Percentiles rank a stretch among this genome's conserved stretches.
Conservation (phyloP, 2,797 vertebrate species). For the Carcharodon carcharias region DNA sequence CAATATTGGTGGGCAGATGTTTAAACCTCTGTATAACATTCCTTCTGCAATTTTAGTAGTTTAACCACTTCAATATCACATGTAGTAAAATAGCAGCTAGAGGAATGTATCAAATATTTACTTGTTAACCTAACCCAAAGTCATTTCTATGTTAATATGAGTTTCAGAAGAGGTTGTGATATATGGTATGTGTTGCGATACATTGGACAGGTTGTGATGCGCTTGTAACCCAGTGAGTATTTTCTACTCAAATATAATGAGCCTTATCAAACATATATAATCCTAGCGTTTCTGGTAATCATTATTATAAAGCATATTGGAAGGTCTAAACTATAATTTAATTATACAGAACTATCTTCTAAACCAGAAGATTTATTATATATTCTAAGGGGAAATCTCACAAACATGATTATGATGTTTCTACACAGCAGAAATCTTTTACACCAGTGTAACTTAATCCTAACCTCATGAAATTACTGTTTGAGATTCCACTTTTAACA, state of each 20-base stretch:
- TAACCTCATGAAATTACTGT: not conserved
- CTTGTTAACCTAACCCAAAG: not conserved
- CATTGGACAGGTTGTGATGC: not conserved
- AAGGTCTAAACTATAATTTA: not conserved
- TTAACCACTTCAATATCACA: not conserved
- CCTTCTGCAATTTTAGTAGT: not conserved
- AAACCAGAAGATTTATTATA: not conserved
- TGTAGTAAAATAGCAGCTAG: not conserved
- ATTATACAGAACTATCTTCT: not conserved
- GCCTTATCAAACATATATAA: not conserved
- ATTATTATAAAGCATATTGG: not conserved
- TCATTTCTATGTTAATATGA: not conserved
- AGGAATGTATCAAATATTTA: not conserved
- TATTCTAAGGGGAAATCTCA: not conserved
- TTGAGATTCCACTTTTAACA: not conserved
- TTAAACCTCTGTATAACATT: not conserved
- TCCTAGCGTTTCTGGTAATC: not conserved
- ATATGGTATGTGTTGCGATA: not conserved
- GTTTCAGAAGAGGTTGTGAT: not conserved
- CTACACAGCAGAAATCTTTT: not conserved
- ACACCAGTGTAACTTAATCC: not conserved
- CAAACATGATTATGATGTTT: not conserved
- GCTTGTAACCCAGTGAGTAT: not conserved
- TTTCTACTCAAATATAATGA: not conserved
- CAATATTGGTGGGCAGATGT: not conserved